Conservation (phyloP, 2,888 invertebrate genomes). For the Gryllus longicercus region DNA sequence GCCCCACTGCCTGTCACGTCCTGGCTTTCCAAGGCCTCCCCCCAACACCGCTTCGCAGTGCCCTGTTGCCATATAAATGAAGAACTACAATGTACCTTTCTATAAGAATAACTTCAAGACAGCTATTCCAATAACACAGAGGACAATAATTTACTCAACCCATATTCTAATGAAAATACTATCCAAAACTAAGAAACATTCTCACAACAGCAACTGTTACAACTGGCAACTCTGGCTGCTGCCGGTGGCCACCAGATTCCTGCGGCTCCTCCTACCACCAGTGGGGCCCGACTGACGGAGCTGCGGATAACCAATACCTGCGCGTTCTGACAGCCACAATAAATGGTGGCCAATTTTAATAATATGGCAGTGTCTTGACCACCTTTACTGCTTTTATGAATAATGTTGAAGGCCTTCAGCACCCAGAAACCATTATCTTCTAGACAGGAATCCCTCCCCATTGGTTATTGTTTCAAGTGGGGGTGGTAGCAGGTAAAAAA, state of each 20-base stretch:
- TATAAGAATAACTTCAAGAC: background rate
- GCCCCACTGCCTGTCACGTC: conserved; percentile 35
- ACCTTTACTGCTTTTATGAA: conserved; percentile 34
- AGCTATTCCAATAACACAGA: background rate
- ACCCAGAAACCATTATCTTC: conserved; percentile 34
- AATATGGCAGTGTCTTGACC: conserved; percentile 37
- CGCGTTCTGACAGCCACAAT: conserved; percentile 39
- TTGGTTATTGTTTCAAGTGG: conserved; percentile 42
- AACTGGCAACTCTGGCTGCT: conserved; percentile 35
- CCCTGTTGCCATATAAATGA: conserved; percentile 32
- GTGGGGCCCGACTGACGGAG: background rate
- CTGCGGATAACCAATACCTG: conserved; percentile 35
- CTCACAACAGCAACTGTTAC: background rate
- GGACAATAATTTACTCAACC: too few relatives aligned
- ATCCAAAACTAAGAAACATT: too few relatives aligned
- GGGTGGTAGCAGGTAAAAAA: conserved; percentile 31
- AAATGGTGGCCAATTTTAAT: conserved; percentile 41
- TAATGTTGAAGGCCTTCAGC: conserved; percentile 33
- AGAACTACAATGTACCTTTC: too few relatives aligned
- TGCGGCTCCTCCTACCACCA: conserved; percentile 31
- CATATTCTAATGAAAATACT: too few relatives aligned
- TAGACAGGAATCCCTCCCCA: conserved; percentile 37
- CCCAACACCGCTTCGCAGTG: conserved; percentile 25
- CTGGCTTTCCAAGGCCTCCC: conserved; percentile 36
- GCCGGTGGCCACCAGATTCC: conserved; percentile 33